These are phyloP conservation scores for Cervus canadensis DNA, from an alignment of 2,113 vertebrate genomes.

Conservation along the genomic window DNA sequence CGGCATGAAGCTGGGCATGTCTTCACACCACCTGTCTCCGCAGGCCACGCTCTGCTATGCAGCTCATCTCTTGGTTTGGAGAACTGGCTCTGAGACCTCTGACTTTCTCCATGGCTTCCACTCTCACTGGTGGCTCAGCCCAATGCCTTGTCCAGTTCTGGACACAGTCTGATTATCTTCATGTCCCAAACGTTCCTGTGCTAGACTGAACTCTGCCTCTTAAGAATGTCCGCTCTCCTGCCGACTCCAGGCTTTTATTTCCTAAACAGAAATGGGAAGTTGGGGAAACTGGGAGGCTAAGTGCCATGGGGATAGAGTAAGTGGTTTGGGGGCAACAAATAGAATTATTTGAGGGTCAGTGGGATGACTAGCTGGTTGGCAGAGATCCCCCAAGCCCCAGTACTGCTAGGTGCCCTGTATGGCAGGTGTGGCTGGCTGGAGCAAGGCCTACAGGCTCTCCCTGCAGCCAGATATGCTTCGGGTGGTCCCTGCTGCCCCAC, in stretches of 20 bases:
- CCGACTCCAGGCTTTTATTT: neutral
- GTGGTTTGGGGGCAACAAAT: neutral
- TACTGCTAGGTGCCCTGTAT: neutral
- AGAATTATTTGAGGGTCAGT: neutral
- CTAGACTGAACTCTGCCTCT: neutral
- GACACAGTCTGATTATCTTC: neutral
- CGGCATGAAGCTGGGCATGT: neutral
- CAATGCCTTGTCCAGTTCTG: neutral
- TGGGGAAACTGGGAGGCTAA: neutral
- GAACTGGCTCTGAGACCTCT: neutral
- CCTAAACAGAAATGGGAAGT: neutral
- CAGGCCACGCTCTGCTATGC: neutral
- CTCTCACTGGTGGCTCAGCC: neutral
- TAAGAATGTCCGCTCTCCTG: neutral
- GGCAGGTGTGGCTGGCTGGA: neutral
- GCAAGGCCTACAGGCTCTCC: neutral
- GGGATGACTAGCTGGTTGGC: neutral
- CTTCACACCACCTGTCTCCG: neutral
- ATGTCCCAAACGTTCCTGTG: neutral
- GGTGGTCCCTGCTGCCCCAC: neutral
- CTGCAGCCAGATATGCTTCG: neutral
- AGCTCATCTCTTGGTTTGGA: neutral
- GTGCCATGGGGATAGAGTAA: neutral
- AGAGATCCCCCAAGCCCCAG: neutral
- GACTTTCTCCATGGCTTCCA: neutral